Base-by-base conservation (phyloP, 2,888 invertebrate genomes). In the Coenonympha arcania region DNA sequence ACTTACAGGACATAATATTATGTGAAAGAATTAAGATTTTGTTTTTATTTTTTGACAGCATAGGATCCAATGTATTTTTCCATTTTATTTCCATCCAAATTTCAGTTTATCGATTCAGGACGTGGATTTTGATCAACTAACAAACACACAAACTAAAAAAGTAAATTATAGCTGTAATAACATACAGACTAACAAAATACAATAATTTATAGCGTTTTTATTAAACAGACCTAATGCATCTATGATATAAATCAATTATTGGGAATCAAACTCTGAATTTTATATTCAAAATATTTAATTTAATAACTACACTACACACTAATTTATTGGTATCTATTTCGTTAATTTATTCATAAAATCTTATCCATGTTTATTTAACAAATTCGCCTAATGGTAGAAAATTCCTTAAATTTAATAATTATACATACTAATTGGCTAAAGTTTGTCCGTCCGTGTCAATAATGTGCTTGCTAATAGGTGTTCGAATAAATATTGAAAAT, bases 371-470 rank as follows among this genome's bases (percentile, higher is more conserved):
- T 28, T 30, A 30, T 41, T 41, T 41, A 41, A 18, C 41, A 30
- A 28, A 41, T 8, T 19, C n/a, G n/a, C n/a, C n/a, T 30, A 30
- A 30, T 15, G 11, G 15, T 9, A 30, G 16, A 13, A 30, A 30
- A 30, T 28, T 30, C 28, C 6, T 18, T 6, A 28, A 39, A 24
- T 30, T 30, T 41, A 19, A n/a, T n/a, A n/a, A 41, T 41, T 30
- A 41, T 41, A 18, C 28, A 18, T 28, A 28, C 26, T 41, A 41
- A 41, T 41, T 19, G 19, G 18, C 11, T 16, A n/a, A 11, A 18
- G 19, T 41, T 5, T 28, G 28, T 41, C 28, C 15, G 41, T 30
- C n/a, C 41, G 41, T 41, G 41, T 39, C 13, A 39, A 39, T 39
- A 39, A 39, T 39, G 39, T 39, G n/a, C 15, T 22, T 22, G 20